Conservation (phyloP, 2,797 vertebrate genomes). For the Morelia viridis region DNA sequence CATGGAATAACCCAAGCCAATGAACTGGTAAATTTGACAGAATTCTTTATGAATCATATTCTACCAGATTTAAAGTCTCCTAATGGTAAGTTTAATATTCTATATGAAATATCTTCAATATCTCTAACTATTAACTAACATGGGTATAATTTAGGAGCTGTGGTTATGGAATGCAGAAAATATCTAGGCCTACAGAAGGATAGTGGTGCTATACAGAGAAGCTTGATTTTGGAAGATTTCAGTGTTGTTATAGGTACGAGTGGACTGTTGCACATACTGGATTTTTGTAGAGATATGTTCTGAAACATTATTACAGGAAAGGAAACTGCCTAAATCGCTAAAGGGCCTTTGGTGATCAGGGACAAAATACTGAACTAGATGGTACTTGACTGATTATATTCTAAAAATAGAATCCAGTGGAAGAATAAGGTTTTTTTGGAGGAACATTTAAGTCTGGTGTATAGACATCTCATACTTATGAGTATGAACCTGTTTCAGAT, state of each 20-base stretch:
- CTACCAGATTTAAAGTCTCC: conserved; percentile 90
- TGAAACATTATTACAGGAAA: neutral
- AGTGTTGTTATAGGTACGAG: neutral
- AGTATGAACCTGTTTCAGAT: too few species aligned
- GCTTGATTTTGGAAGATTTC: neutral
- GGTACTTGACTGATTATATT: neutral
- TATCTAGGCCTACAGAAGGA: neutral
- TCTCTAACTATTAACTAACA: neutral
- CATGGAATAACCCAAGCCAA: conserved; percentile 99
- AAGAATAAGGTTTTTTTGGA: neutral
- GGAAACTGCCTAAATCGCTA: neutral
- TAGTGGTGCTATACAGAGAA: neutral
- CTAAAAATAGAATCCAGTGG: neutral
- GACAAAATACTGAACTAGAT: neutral
- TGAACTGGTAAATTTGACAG: conserved; percentile 93
- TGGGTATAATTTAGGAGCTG: neutral
- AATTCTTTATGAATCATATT: conserved; percentile 98
- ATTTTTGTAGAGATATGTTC: neutral
- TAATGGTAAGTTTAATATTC: conserved; percentile 80
- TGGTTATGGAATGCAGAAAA: neutral
- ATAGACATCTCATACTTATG: too few species aligned
- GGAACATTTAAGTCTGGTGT: too few species aligned
- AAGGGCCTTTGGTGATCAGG: neutral
- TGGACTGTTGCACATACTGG: neutral
- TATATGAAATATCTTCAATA: neutral